A percentile compares a stretch with the other conserved stretches of the same genome.
Evolutionary conservation across 2,797 vertebrate genomes (phyloP).

Genomic region (Chrysocyon brachyurus): DNA sequence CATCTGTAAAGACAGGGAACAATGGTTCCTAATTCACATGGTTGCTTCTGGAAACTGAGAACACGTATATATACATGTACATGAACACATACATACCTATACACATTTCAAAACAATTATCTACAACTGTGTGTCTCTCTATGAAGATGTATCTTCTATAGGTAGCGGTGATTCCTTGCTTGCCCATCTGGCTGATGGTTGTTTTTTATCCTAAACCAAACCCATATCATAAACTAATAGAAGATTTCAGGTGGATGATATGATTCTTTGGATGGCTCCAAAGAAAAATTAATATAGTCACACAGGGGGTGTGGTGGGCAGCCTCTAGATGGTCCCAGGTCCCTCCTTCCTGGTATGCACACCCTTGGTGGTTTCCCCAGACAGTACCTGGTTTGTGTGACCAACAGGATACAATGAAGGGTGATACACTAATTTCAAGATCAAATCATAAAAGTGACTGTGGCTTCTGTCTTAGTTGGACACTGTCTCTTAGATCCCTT

Average conservation of each 20-base stretch:
- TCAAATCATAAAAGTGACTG: background rate
- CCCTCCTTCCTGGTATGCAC: background rate
- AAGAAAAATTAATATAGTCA: background rate
- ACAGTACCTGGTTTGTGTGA: background rate
- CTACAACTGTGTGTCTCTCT: background rate
- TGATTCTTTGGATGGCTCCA: background rate
- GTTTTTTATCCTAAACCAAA: background rate
- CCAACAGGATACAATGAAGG: background rate
- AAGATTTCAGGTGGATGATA: background rate
- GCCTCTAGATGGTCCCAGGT: background rate
- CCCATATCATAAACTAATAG: background rate
- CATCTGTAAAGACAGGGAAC: background rate
- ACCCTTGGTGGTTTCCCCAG: background rate
- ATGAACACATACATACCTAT: background rate
- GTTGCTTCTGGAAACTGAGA: background rate
- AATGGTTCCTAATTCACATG: background rate
- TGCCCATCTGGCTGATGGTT: background rate
- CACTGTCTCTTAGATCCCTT: accelerated
- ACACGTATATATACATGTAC: background rate
- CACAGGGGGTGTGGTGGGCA: background rate
- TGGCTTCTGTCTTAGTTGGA: no score
- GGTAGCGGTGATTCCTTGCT: background rate
- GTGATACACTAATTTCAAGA: background rate
- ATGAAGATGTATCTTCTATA: background rate
- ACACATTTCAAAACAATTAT: background rate